A percentile compares a stretch with the other conserved stretches of the same genome.
These are phyloP conservation scores for Spilogale gracilis DNA, from an alignment of 2,113 vertebrate genomes.

Conservation along the genomic window DNA sequence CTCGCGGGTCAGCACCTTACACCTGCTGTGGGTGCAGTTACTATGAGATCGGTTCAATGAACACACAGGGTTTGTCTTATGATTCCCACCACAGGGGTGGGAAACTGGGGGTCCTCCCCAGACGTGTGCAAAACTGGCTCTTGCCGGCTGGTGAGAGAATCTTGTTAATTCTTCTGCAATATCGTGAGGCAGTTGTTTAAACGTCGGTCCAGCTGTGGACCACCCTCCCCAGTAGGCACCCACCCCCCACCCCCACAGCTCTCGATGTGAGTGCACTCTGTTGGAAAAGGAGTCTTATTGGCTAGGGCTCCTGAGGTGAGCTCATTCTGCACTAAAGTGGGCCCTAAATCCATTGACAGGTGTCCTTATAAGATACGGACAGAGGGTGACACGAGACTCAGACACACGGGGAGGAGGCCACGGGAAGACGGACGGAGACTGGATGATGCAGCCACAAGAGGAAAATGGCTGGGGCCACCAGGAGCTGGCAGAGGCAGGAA, in stretches of 20 bases:
- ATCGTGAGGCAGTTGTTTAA: background rate
- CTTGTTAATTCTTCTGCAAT: background rate
- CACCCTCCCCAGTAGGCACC: background rate
- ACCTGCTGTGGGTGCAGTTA: fast-evolving
- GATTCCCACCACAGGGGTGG: fast-evolving
- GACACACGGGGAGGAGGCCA: fast-evolving
- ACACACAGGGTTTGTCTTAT: fast-evolving
- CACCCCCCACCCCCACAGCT: too few species aligned
- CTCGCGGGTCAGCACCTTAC: fast-evolving
- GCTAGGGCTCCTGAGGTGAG: background rate
- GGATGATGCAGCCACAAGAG: fast-evolving
- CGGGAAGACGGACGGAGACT: fast-evolving
- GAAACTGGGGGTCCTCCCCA: background rate
- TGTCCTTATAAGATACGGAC: background rate
- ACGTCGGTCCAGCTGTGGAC: fast-evolving
- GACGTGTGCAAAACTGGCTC: fast-evolving
- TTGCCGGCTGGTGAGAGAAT: fast-evolving
- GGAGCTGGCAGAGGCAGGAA: fast-evolving
- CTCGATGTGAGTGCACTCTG: fast-evolving
- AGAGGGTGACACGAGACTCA: fast-evolving
- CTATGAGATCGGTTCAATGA: fast-evolving
- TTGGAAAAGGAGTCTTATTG: background rate
- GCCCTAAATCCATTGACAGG: background rate
- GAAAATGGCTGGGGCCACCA: fast-evolving
- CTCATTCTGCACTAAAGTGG: fast-evolving